Base-by-base conservation (phyloP, 2,888 invertebrate species). In the Chaetoderma sp. region DNA sequence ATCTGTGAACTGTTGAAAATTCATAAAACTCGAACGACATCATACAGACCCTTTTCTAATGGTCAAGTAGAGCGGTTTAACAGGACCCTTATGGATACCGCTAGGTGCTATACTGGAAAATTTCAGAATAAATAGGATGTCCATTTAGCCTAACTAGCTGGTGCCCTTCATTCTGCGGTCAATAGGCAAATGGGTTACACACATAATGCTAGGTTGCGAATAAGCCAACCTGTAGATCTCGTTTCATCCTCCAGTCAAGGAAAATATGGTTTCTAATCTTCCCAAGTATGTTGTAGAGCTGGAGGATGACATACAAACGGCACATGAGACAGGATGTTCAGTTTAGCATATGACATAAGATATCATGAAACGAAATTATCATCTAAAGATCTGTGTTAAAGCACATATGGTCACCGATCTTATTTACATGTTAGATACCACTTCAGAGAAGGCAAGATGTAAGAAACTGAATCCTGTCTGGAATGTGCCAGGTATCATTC, bases 61-160 rank as follows among this genome's bases (percentile, higher is more conserved):
- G 67, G 63, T 13, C 25, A 36, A 28, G 67, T 70, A 0, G 68
- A 70, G 33, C 28, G 70, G 3, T 71, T 69, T 32, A 71, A 71
- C 33, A 39, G 67, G 1, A 71, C 68, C 0, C 60, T 71, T n/a
- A 21, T 32, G 2, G 25, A 50, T 2, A 67, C 64, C 62, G 21
- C 64, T 4, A 61, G 49, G 8, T 42, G 60, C 32, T 65, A 60
- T 28, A 64, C 61, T 33, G 16, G 60, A 49, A 27, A 39, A 21
- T 21, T 64, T 1, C 64, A 71, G 44, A 58, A 44, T 4, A 10
- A 62, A 10, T 70, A 60, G 70, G 70, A 72, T 39, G 30, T 13
- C 10, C 39, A 36, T 36, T 36, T 36, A n/a, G 39, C 39, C 10
- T n/a, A 36, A n/a, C 39, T 36, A n/a, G 39, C 39, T 13, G 39